Base-by-base conservation (phyloP, 2,797 vertebrate species). In the Parauchenoglanis ngamensis region DNA sequence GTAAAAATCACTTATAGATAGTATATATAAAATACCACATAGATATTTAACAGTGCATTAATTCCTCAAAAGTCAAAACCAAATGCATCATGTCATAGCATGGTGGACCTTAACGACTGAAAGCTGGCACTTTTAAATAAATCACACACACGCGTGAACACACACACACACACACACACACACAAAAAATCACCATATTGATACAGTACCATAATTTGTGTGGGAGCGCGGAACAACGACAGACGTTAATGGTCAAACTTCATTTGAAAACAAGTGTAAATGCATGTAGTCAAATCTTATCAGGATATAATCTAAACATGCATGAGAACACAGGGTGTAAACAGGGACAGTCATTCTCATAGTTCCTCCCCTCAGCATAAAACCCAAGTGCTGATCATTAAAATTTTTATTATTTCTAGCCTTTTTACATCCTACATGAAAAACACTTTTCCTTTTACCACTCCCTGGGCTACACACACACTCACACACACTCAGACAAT, bases 401-500 rank as follows among this genome's bases (percentile, higher is more conserved):
- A 80, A 80, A 44, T 12, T 8, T 54, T 28, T 1, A 77, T 54
- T 56, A 31, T 17, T 23, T 21, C n/a, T 54, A 76, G 73, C n/a
- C n/a, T 75, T 75, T 75, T 75, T 19, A 85, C 72, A 76, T 76
- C 44, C 21, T 65, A 5, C 7, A n/a, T 40, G 86, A 89, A 78
- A 90, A 68, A 86, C 11, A 57, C 8, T 21, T 85, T 83, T 90
- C 89, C 88, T 91, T 91, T 92, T 91, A 89, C 86, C 81, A 0
- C 7, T 92, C 88, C 83, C 82, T 63, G 21, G 83, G 83, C 86
- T 44, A 84, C 2, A 63, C 25, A 85, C 73, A n/a, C 49, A 49
- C 54, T 3, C 49, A 49, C 49, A 49, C 49, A 49, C 40, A 40
- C 40, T 3, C 40, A 40, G 3, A 84, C 3, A 63, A 78, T 19